Base-by-base conservation (phyloP, 2,113 vertebrate genomes). In the Triplophysa tibetana region DNA sequence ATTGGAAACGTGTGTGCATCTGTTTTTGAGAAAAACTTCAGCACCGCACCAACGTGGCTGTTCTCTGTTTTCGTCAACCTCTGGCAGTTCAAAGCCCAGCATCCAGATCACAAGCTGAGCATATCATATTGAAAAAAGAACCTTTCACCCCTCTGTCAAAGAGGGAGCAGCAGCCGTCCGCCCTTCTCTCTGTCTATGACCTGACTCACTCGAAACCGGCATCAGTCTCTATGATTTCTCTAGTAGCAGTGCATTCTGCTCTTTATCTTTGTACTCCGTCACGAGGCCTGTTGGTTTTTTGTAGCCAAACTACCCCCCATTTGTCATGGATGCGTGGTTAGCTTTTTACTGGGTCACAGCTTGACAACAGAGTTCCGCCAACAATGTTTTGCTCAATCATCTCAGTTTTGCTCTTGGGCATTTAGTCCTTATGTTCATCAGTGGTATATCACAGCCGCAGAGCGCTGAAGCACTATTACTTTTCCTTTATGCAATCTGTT, bases 101-200 rank as follows among this genome's bases (percentile, higher is more conserved):
- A 38, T 63, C 23, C 17, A 56, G 58, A 16, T 38, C 45, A 72
- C 33, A 61, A 63, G 73, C 58, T 70, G 45, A 21, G 26, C 23
- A 64, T 54, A 52, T 43, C 3, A 24, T 52, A 29, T 6, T 75
- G 29, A 45, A 58, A 64, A 69, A 64, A 58, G 29, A 69, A 21
- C 38, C 21, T 79, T 79, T 83, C 63, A 69, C 69, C 33, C 62
- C 73, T 75, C 24, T 23, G 61, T 83, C 21, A 26, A 61, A 75
- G 12, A 70, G 58, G 56, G 72, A 76, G 45, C 58, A 33, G 16
- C 29, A 21, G 5, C 16, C 8, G 21, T 24, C 56, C 21, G 64
- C 62, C 19, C 65, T 14, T 26, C 5, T 41, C 23, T 62, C 70
- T 67, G 5, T 26, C 48, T 12, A 26, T 62, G n/a, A 56, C 48